Evolutionary conservation across 2,888 invertebrate species (phyloP), one percentile per base, ranked within the genome.

Genomic region (Emesis russula): DNA sequence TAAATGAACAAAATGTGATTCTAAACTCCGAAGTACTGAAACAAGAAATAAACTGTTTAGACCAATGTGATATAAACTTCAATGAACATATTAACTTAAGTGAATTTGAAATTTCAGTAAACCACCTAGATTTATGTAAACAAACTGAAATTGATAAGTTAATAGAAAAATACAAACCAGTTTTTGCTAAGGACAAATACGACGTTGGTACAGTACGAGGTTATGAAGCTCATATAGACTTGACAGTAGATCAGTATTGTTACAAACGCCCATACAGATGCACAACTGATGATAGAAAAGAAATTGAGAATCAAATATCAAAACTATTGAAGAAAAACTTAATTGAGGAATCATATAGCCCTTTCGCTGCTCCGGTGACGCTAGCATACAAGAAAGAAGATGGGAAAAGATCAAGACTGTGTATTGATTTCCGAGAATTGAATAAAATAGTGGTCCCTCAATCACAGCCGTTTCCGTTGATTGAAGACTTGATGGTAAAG

Each of bases 381-480:
- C 63, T 88, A 41, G 86, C 85, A 0, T 89, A 76, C 70, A 90
- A 90, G 79, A 90, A 73, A 84, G 89, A 85, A 58, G 84, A 91
- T 4, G 48, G 85, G 1, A 90, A 70, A 89, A 96, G 85, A 91
- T 89, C 95, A 44, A 93, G 95, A 74, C 71, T 95, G 18, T 96
- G 96, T 75, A 95, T 96, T 70, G 95, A 95, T 70, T 96, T 95
- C 74, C 76, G 93, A 84, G 96, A 96, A 3, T 85, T 96, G 73
- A 95, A 96, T 83, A 96, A 96, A 92, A 94, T 96, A 48, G 91
- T 96, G 0, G 82, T 95, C 13, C 95, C 95, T 3, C 95, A 96
- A 90, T 36, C 96, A n/a, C 95, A 96, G 87, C 95, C 95, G 6
- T 96, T 96, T 78, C 96, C 96, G 36, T 71, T 95, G 6, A 96